Conservation (phyloP, 1,140 invertebrate genomes). For the Harlomillsia oculata region DNA sequence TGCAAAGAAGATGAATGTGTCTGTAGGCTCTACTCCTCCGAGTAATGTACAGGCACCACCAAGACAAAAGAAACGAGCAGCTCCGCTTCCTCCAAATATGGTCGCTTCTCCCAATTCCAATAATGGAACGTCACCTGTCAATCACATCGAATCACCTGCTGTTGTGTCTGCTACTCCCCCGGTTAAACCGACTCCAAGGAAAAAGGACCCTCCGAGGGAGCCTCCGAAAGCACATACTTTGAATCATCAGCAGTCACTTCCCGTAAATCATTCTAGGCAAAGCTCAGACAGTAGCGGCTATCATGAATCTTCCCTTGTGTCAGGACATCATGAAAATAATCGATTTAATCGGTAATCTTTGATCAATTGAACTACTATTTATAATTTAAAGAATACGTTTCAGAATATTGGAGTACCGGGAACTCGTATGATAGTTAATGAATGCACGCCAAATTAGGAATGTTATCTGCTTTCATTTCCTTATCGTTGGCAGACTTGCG, state of each 20-base stretch:
- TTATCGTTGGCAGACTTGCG: too few species aligned
- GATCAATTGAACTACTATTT: too few species aligned
- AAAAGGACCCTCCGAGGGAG: slow-evolving; percentile 37
- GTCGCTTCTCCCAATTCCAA: neutral
- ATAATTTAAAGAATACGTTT: too few species aligned
- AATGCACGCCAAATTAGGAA: too few species aligned
- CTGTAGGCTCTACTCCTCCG: neutral
- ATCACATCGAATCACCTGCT: neutral
- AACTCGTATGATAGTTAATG: too few species aligned
- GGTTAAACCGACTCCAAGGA: slow-evolving; percentile 23
- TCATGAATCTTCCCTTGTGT: slow-evolving; percentile 58
- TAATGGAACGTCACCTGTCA: slow-evolving; percentile 3
- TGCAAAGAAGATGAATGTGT: neutral
- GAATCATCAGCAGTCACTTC: neutral
- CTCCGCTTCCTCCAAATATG: slow-evolving; percentile 29
- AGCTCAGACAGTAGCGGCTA: slow-evolving; percentile 67
- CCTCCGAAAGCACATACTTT: slow-evolving; percentile 7
- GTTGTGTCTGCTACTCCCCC: neutral
- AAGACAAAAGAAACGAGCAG: slow-evolving; percentile 29
- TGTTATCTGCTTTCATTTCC: too few species aligned
- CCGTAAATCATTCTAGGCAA: slow-evolving; percentile 57
- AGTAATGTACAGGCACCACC: slow-evolving; percentile 1
- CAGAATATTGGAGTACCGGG: too few species aligned
- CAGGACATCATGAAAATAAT: slow-evolving; percentile 14
- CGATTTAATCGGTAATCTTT: slow-evolving; percentile 27